A percentile compares a stretch with the other conserved stretches of the same genome.
Evolutionary conservation across 2,113 vertebrate species (phyloP).

Genomic region (Gymnobelideus leadbeateri): DNA sequence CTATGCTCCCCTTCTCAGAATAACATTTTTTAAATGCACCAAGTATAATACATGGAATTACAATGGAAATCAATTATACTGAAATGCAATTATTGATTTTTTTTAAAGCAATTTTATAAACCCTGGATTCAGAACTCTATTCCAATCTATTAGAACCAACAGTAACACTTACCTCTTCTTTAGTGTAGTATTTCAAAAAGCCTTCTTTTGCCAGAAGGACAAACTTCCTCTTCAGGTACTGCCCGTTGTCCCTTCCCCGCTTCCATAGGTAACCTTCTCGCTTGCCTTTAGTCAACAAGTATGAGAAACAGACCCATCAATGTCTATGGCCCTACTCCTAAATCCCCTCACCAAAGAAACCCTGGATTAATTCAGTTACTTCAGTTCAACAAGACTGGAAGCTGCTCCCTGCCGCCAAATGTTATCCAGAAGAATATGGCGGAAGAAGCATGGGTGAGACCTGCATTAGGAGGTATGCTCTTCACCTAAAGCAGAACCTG

Average conservation of each 20-base stretch:
- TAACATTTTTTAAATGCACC: not conserved
- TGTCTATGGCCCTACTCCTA: not conserved
- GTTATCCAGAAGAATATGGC: not conserved
- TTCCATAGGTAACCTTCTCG: slow-evolving; percentile 96
- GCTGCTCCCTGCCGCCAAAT: not conserved
- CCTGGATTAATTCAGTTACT: not conserved
- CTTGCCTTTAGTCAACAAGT: slow-evolving; percentile 85
- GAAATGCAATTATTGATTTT: not conserved
- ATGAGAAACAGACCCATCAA: not conserved
- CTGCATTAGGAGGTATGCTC: not conserved
- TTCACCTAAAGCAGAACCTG: not conserved
- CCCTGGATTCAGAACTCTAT: not conserved
- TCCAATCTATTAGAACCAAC: not conserved
- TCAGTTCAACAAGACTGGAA: not conserved
- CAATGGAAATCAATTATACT: not conserved
- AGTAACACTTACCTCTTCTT: slow-evolving; percentile 90
- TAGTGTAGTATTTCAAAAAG: slow-evolving; percentile 94
- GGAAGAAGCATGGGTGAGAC: not conserved
- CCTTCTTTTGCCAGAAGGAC: slow-evolving; percentile 91
- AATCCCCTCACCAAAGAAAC: not conserved
- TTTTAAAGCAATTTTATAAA: not conserved
- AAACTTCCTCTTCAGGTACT: slow-evolving; percentile 92
- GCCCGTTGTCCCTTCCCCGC: slow-evolving; percentile 90
- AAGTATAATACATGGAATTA: not conserved
- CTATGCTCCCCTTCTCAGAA: not conserved